Evolutionary conservation across 2,888 invertebrate genomes (phyloP).

Genomic region (Deilephila elpenor): DNA sequence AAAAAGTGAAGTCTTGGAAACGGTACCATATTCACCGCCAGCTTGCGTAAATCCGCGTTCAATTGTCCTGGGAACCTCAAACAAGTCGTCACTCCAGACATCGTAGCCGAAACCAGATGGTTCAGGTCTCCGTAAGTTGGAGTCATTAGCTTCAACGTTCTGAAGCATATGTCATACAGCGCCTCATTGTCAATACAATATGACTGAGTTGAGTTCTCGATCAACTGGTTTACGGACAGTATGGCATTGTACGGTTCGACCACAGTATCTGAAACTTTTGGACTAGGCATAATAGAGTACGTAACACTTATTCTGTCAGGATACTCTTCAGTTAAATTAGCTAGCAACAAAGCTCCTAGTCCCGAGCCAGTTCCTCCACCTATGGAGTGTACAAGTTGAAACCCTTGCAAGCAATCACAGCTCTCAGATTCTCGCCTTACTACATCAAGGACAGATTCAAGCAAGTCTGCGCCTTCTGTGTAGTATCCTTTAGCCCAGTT

Average conservation of each 20-base stretch:
- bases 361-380: conserved; percentile 91
- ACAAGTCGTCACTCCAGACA: conserved; percentile 77
- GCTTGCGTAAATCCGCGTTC: conserved; percentile 89
- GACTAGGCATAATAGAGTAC: conserved; percentile 88
- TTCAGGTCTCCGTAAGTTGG: conserved; percentile 92
- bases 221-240: conserved; percentile 86
- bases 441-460: conserved; percentile 85
- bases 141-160: conserved; percentile 88
- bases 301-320: conserved; percentile 89
- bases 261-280: conserved; percentile 90
- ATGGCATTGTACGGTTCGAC: conserved; percentile 88
- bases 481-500: conserved; percentile 88
- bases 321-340: conserved; percentile 89
- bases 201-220: conserved; percentile 87
- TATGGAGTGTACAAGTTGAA: conserved; percentile 87
- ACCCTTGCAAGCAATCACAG: conserved; percentile 87
- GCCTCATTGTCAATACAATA: conserved; percentile 92
- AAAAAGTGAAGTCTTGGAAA: conserved; percentile 88
- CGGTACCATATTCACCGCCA: conserved; percentile 85
- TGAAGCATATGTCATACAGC: conserved; percentile 90
- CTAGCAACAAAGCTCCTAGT: conserved; percentile 87
- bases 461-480: conserved; percentile 87
- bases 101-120: conserved; percentile 68
- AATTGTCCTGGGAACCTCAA: conserved; percentile 73
- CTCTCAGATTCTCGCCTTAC: conserved; percentile 86